A percentile compares a stretch with the other conserved stretches of the same genome.
Evolutionary conservation across 2,888 invertebrate species (phyloP).

Genomic region (Oasisia sp.): DNA sequence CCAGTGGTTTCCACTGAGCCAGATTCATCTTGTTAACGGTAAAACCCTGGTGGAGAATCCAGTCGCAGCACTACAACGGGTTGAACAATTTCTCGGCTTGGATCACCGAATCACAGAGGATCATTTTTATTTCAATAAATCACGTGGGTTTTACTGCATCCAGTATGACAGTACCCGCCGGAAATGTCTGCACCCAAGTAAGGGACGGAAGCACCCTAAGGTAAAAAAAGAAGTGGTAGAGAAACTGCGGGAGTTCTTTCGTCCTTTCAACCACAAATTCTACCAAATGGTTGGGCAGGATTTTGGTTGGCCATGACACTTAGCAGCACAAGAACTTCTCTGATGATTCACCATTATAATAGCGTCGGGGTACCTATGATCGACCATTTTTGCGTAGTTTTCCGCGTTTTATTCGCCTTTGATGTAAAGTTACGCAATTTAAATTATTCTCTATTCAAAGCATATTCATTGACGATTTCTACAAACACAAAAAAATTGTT

Average conservation of each 20-base stretch:
- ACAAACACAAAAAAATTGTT: too few species aligned
- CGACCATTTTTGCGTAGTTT: too few species aligned
- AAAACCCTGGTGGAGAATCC: conserved; percentile 60
- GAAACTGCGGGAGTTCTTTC: conserved; percentile 65
- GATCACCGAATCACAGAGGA: conserved; percentile 67
- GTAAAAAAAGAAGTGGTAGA: conserved; percentile 45
- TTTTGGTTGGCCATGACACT: conserved; percentile 64
- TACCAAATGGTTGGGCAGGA: conserved; percentile 65
- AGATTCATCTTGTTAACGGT: conserved; percentile 89
- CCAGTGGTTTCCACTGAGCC: conserved; percentile 88
- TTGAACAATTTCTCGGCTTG: conserved; percentile 61
- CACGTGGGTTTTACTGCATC: conserved; percentile 93
- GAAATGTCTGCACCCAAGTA: conserved; percentile 90
- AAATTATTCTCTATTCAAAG: too few species aligned
- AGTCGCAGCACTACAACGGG: conserved; percentile 54
- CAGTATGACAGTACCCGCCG: conserved; percentile 71
- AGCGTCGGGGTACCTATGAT: too few species aligned
- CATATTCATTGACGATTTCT: too few species aligned
- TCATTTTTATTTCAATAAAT: conserved; percentile 96
- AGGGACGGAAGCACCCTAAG: conserved; percentile 82
- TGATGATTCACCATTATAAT: neutral
- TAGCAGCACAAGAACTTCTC: neutral
- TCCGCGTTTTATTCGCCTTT: too few species aligned
- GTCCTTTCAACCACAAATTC: conserved; percentile 67
- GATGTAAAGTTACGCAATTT: too few species aligned